Evolutionary conservation across 2,797 vertebrate species (phyloP).

Genomic region (Huso huso): DNA sequence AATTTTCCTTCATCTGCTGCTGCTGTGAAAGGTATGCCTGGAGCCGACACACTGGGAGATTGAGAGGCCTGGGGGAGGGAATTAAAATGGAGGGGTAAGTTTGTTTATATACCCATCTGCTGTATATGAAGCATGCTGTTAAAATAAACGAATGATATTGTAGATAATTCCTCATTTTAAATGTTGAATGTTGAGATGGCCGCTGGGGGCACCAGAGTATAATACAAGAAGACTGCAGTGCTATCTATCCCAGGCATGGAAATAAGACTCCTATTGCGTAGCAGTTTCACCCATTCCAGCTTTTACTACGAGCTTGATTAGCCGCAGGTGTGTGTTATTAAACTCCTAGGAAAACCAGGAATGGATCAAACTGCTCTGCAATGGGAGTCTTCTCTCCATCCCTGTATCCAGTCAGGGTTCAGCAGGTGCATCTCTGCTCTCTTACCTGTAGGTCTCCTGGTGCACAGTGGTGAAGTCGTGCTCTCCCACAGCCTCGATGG

Average conservation of each 20-base stretch:
- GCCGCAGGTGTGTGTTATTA: too few relatives aligned
- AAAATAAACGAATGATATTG: too few relatives aligned
- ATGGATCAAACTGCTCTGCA: too few relatives aligned
- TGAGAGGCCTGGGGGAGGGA: constrained; percentile 10
- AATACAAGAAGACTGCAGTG: too few relatives aligned
- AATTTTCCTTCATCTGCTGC: constrained; percentile 7
- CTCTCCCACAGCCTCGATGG: constrained; percentile 8
- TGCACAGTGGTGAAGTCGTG: constrained; percentile 17
- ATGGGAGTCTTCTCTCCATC: too few relatives aligned
- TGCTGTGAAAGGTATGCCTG: constrained; percentile 10
- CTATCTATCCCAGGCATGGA: too few relatives aligned
- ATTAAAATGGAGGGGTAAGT: neutral
- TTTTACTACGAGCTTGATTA: too few relatives aligned
- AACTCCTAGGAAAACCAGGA: too few relatives aligned
- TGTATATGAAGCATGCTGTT: neutral
- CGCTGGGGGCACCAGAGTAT: too few relatives aligned
- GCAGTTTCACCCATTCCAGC: too few relatives aligned
- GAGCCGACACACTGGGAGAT: neutral
- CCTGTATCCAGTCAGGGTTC: neutral
- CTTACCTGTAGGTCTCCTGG: constrained; percentile 25
- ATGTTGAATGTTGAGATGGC: neutral
- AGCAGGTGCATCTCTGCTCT: neutral
- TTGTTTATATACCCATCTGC: neutral
- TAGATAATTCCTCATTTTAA: too few relatives aligned
- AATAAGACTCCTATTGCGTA: too few relatives aligned